Evolutionary conservation across 1,140 invertebrate genomes (phyloP).

Genomic region (Ericerus pela): DNA sequence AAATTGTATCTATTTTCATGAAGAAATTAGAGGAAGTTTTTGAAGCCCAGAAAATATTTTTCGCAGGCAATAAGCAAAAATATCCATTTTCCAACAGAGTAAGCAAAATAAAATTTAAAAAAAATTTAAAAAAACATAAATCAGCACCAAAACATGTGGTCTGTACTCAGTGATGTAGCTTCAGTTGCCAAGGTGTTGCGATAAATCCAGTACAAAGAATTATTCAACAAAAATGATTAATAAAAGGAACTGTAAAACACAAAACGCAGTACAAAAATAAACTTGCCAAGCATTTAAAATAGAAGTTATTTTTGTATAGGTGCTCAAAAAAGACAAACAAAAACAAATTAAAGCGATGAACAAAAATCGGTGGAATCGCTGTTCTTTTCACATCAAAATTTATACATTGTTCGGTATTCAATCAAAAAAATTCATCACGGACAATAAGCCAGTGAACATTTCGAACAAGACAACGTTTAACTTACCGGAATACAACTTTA

Average conservation of each 20-base stretch:
- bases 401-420: not conserved
- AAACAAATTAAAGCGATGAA: not conserved
- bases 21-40: too few species aligned
- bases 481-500: slow-evolving; percentile 2
- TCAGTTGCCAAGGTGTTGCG: slow-evolving; percentile 6
- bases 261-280: not conserved
- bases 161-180: not conserved
- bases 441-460: too few species aligned
- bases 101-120: too few species aligned
- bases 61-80: too few species aligned
- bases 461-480: too few species aligned
- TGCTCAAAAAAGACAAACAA: not conserved
- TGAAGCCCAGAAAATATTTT: too few species aligned
- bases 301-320: not conserved
- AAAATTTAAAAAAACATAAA: too few species aligned
- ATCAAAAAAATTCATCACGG: not conserved
- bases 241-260: too few species aligned
- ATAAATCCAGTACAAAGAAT: not conserved
- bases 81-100: too few species aligned
- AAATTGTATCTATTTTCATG: not conserved
- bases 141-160: too few species aligned
- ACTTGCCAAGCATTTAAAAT: not conserved
- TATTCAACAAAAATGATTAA: not conserved
- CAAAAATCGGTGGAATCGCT: not conserved
- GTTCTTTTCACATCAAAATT: not conserved